Evolutionary conservation across 2,888 invertebrate genomes (phyloP).

Genomic region (Aelia acuminata): DNA sequence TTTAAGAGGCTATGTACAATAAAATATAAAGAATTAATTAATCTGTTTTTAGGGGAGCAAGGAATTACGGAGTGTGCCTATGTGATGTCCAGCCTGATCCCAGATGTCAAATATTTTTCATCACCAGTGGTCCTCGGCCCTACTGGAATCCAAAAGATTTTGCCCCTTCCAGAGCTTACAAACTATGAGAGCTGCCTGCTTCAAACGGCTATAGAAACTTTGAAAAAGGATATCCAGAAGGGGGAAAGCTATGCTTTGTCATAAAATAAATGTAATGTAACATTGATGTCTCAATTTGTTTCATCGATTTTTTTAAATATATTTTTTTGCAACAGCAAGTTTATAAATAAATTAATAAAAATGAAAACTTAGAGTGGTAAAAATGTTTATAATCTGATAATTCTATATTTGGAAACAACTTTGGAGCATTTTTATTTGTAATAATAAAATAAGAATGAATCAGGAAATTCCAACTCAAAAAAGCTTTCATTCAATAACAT

Average conservation of each 20-base stretch:
- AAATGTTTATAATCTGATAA: neutral
- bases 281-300: neutral
- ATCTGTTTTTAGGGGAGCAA: slow-evolving; percentile 69
- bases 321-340: neutral
- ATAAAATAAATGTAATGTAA: slow-evolving; percentile 21
- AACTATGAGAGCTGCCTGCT: slow-evolving; percentile 64
- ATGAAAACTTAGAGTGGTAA: neutral
- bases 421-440: neutral
- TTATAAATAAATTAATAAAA: neutral
- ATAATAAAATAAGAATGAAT: neutral
- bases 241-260: slow-evolving; percentile 65
- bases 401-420: neutral
- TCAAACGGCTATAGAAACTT: slow-evolving; percentile 62
- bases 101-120: slow-evolving; percentile 62
- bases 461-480: too few species aligned
- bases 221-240: slow-evolving; percentile 63
- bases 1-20: neutral
- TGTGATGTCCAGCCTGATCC: slow-evolving; percentile 63
- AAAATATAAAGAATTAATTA: too few species aligned
- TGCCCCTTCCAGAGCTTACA: slow-evolving; percentile 63
- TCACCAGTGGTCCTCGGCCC: slow-evolving; percentile 63
- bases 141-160: slow-evolving; percentile 63
- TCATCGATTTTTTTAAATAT: neutral
- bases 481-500: too few species aligned
- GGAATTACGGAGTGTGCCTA: slow-evolving; percentile 62